These are phyloP conservation scores for Torymus texanus DNA, from an alignment of 2,888 invertebrate species.

Conservation along the genomic window DNA sequence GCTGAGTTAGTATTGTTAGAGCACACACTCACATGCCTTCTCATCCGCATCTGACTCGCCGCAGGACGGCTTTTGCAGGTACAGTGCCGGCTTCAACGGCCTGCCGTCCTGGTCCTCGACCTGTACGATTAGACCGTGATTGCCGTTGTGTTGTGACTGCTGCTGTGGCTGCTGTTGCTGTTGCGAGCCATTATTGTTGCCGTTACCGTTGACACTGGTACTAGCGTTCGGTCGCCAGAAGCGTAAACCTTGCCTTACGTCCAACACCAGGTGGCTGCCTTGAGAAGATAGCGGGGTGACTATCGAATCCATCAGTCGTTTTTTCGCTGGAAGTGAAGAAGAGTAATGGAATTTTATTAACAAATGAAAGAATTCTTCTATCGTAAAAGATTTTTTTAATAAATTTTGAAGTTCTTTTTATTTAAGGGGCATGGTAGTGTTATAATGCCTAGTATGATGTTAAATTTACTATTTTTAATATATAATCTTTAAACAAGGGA, in stretches of 20 bases:
- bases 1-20: constrained; percentile 73
- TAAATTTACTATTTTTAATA: too few species aligned
- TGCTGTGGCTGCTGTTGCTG: constrained; percentile 66
- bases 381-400: too few species aligned
- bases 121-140: constrained; percentile 77
- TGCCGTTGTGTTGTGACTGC: constrained; percentile 62
- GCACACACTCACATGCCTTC: constrained; percentile 75
- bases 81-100: constrained; percentile 75
- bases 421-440: too few species aligned
- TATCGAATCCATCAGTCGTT: constrained; percentile 71
- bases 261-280: constrained; percentile 69
- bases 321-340: constrained; percentile 64
- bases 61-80: constrained; percentile 74
- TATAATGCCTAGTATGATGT: too few species aligned
- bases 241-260: constrained; percentile 68
- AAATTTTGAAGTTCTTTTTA: too few species aligned
- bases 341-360: too few species aligned
- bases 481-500: too few species aligned
- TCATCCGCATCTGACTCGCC: constrained; percentile 67
- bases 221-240: constrained; percentile 66
- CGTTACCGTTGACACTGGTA: constrained; percentile 64
- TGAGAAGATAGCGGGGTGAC: constrained; percentile 67
- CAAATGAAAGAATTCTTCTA: too few species aligned
- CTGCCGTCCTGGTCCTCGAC: constrained; percentile 80
- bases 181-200: constrained; percentile 74